Conservation (phyloP, 2,113 vertebrate genomes). For the Lathamus discolor region DNA sequence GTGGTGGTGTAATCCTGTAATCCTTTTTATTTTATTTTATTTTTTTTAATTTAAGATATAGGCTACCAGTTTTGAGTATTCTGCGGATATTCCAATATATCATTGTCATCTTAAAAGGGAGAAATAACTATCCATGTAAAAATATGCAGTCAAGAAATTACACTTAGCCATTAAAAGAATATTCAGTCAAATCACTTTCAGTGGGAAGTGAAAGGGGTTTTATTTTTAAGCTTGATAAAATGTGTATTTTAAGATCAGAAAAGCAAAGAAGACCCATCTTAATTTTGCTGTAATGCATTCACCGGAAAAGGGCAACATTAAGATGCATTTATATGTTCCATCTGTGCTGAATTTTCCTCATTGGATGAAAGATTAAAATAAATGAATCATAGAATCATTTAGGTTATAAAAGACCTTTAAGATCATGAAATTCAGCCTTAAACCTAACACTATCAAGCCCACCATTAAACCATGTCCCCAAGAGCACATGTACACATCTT, state of each 20-base stretch:
- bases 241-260: not conserved
- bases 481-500: rapidly evolving
- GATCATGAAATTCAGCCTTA: not conserved
- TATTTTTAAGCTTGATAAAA: not conserved
- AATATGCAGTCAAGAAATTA: not conserved
- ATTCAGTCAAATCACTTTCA: not conserved
- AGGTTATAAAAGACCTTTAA: not conserved
- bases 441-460: not conserved
- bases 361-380: not conserved
- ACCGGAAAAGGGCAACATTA: not conserved
- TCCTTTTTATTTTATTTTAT: not conserved
- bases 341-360: not conserved
- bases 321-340: not conserved
- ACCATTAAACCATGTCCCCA: not conserved
- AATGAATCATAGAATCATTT: not conserved
- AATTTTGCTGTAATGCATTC: not conserved
- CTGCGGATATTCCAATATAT: not conserved
- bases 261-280: not conserved
- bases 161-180: not conserved
- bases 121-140: not conserved
- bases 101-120: not conserved
- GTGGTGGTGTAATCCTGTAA: not conserved
- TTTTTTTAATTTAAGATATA: not conserved
- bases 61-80: not conserved
- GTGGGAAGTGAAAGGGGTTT: not conserved